These are phyloP conservation scores for Callipepla squamata DNA, from an alignment of 2,113 vertebrate species.

Conservation along the genomic window DNA sequence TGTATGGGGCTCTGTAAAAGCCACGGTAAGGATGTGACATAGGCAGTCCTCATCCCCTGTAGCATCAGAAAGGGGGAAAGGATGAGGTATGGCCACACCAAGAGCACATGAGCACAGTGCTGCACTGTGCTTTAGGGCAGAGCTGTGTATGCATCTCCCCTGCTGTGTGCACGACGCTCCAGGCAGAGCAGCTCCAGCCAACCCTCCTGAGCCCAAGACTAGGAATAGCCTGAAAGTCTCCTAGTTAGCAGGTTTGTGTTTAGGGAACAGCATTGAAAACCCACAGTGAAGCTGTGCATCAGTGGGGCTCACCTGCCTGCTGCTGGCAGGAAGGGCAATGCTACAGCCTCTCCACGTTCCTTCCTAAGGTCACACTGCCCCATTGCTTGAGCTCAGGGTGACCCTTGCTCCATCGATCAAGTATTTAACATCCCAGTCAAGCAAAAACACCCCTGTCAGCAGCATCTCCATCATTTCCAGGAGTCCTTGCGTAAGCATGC, in stretches of 20 bases:
- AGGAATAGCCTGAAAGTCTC: background rate
- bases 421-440: background rate
- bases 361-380: background rate
- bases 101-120: background rate
- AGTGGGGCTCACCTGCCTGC: background rate
- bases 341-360: background rate
- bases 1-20: constrained; percentile 3
- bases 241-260: background rate
- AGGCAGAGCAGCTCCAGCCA: background rate
- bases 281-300: fast-evolving
- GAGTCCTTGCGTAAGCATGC: background rate
- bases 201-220: background rate
- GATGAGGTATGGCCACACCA: fast-evolving
- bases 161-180: background rate
- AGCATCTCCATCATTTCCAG: background rate
- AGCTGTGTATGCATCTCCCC: background rate
- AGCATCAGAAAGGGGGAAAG: background rate
- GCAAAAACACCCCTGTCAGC: constrained; percentile 14
- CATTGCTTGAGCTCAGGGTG: background rate
- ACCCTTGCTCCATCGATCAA: background rate
- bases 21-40: background rate
- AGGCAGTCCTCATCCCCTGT: background rate
- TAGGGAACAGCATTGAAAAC: background rate
- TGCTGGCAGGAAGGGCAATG: background rate
- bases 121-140: background rate